A percentile compares a stretch with the other conserved stretches of the same genome.
These are phyloP conservation scores for Argyra leucocephala DNA, from an alignment of 2,888 invertebrate species.

Conservation along the genomic window DNA sequence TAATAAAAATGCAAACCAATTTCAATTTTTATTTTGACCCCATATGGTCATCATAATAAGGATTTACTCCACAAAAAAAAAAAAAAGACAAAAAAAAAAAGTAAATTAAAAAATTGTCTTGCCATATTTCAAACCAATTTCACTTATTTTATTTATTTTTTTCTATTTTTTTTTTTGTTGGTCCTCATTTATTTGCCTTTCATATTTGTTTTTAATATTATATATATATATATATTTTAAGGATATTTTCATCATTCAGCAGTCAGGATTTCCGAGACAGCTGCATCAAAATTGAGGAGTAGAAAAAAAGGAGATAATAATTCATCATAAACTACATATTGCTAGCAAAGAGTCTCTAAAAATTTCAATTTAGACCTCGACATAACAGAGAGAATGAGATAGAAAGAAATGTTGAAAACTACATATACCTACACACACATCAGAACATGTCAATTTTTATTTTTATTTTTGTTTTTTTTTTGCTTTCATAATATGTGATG, in stretches of 20 bases:
- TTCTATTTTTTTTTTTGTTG: neutral
- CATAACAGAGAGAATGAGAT: too few relatives aligned
- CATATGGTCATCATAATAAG: neutral
- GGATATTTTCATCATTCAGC: slow-evolving; percentile 1
- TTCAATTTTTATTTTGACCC: neutral
- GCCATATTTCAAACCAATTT: neutral
- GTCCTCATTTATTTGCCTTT: too few relatives aligned
- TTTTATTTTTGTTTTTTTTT: too few relatives aligned
- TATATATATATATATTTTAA: neutral
- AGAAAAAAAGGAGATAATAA: too few relatives aligned
- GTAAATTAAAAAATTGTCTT: slow-evolving; percentile 3
- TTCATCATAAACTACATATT: too few relatives aligned
- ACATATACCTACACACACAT: too few relatives aligned
- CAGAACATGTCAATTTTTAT: too few relatives aligned
- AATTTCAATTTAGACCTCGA: too few relatives aligned
- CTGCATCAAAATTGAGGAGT: slow-evolving; percentile 4
- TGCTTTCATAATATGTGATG: too few relatives aligned
- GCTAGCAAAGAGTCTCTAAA: too few relatives aligned
- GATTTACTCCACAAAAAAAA: neutral
- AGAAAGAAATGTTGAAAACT: too few relatives aligned
- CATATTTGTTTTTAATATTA: too few relatives aligned
- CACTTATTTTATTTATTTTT: neutral
- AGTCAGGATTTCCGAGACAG: slow-evolving; percentile 6
- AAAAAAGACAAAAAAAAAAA: neutral
- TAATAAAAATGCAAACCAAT: neutral